Base-by-base conservation (phyloP, 2,113 vertebrate species). In the Labeo rohita region DNA sequence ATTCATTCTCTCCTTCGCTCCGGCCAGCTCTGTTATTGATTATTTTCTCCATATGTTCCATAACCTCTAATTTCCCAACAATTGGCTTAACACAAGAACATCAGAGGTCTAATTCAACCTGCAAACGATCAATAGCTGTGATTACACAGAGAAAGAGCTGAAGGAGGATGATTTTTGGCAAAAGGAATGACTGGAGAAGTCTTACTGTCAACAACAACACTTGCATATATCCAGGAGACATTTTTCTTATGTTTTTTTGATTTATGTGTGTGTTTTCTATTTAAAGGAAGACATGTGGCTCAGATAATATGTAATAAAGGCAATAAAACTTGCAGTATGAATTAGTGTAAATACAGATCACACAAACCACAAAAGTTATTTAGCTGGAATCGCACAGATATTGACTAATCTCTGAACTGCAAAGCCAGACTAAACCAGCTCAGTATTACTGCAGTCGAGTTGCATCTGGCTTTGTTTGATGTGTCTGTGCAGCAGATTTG, bases 61-160 rank as follows among this genome's bases (percentile, higher is more conserved):
- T 82, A 68, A 70, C 80, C 63, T 82, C 80, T 82, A 52, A 82
- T 82, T 82, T 82, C 47, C 80, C 80, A 82, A 50, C 80, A 82
- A 82, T 39, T 70, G 80, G 65, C 28, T 70, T 68, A 82, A 82
- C 63, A 82, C 63, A 82, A 70, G 63, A 39, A 82, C 63, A 82
- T 82, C 47, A 12, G 23, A 52, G 23, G 63, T 70, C 65, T 70
- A 52, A 52, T 70, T 70, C 80, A 82, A 6, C 23, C 47, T 39
- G 9, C 21, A 12, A 39, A 6, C 0, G 10, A 54, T 82, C 80
- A 68, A 82, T 82, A 82, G 28, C 45, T 34, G 12, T 39, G 80
- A 82, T 70, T 82, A 82, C 47, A 70, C 63, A 8, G 80, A 82
- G 18, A 52, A 82, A 82, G 45, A 50, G 15, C 63, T 36, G 23